Conservation (phyloP, 2,888 invertebrate genomes). For the Gandaritis pyraliata region DNA sequence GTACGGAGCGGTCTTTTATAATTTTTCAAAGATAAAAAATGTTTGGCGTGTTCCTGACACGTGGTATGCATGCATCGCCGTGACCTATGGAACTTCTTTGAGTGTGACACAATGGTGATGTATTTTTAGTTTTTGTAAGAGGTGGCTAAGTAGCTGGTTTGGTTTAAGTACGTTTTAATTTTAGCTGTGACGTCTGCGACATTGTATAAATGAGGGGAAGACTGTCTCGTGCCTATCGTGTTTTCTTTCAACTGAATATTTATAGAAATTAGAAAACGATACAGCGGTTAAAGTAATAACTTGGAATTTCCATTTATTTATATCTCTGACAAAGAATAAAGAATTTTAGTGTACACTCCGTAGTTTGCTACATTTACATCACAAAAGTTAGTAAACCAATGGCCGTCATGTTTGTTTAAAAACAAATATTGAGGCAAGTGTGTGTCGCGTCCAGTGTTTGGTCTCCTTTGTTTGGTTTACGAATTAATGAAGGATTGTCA, state of each 20-base stretch:
- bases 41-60: slow-evolving; percentile 84
- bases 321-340: slow-evolving; percentile 56
- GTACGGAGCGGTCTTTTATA: slow-evolving; percentile 80
- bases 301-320: slow-evolving; percentile 52
- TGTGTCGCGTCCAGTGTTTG: slow-evolving; percentile 74
- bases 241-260: slow-evolving; percentile 68
- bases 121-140: slow-evolving; percentile 83
- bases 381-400: slow-evolving; percentile 72
- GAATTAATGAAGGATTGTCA: slow-evolving; percentile 80
- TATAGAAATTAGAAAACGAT: slow-evolving; percentile 46
- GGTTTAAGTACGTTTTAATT: slow-evolving; percentile 83
- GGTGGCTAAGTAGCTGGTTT: slow-evolving; percentile 83
- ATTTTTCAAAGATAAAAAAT: slow-evolving; percentile 83
- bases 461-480: slow-evolving; percentile 70
- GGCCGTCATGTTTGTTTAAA: slow-evolving; percentile 79
- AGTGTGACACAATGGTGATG: slow-evolving; percentile 78
- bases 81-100: slow-evolving; percentile 84
- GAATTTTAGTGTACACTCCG: slow-evolving; percentile 67
- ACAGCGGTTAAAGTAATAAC: slow-evolving; percentile 33
- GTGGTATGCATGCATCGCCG: slow-evolving; percentile 77
- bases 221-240: slow-evolving; percentile 76
- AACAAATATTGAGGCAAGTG: slow-evolving; percentile 82
- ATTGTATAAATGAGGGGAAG: slow-evolving; percentile 75
- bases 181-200: slow-evolving; percentile 78
- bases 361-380: slow-evolving; percentile 74